phyloP scores from a whole-genome alignment of 1,140 invertebrate genomes.

The Heliconius hermathena region DNA sequence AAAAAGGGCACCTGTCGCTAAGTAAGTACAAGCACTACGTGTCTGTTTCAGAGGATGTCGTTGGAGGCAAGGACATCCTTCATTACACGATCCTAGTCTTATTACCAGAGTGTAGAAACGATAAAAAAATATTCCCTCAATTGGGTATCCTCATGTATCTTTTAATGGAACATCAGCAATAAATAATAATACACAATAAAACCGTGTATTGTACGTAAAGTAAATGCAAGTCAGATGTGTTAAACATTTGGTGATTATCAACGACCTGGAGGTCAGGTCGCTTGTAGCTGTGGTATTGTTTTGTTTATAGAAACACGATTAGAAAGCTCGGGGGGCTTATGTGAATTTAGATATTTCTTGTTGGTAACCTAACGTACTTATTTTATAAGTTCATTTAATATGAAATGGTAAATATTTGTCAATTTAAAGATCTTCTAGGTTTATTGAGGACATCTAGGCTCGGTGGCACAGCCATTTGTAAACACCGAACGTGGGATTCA shows the following conservation, averaged over 20 bases:
- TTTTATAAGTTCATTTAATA: not conserved
- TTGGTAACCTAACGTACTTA: not conserved
- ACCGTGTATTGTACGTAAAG: slow-evolving; percentile 4
- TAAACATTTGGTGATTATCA: slow-evolving; percentile 7
- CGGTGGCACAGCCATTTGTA: no score
- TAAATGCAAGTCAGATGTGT: slow-evolving; percentile 8
- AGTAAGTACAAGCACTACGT: no score
- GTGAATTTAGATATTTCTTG: not conserved
- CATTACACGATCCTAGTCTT: not conserved
- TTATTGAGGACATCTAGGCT: no score
- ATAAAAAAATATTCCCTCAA: not conserved
- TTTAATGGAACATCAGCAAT: not conserved
- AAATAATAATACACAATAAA: not conserved
- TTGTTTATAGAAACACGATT: slow-evolving; percentile 23
- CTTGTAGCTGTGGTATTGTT: slow-evolving; percentile 14
- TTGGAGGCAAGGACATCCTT: no score
- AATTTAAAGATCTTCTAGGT: no score
- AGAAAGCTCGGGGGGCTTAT: slow-evolving; percentile 11
- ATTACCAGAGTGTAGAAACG: not conserved
- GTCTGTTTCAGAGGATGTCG: no score
- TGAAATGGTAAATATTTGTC: no score
- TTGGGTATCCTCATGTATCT: not conserved
- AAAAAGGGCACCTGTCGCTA: no score
- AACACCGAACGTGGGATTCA: no score
- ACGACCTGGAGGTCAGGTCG: not conserved